Evolutionary conservation across 2,113 vertebrate genomes (phyloP).

Genomic region (Tenebrosternarchus preto): DNA sequence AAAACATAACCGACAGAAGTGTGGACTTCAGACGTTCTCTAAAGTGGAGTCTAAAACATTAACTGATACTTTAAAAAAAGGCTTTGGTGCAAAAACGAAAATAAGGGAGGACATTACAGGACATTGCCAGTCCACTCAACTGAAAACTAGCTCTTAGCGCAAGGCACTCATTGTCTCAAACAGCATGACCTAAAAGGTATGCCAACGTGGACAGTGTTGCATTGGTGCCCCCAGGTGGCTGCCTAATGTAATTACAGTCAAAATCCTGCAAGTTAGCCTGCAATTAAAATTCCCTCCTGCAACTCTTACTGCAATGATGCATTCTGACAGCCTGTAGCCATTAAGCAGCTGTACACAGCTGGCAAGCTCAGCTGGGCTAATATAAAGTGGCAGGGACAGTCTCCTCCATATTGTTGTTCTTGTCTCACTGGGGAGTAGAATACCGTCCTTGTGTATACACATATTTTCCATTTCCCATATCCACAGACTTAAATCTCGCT

Average conservation of each 20-base stretch:
- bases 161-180: background rate
- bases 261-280: conserved; percentile 71
- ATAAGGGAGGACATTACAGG: background rate
- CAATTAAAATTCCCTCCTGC: conserved; percentile 74
- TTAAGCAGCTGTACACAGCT: conserved; percentile 80
- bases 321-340: conserved; percentile 77
- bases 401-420: conserved; percentile 67
- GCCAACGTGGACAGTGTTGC: conserved; percentile 54
- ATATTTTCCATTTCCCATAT: conserved; percentile 15
- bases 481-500: background rate
- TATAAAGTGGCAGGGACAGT: conserved; percentile 72
- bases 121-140: background rate
- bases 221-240: conserved; percentile 74
- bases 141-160: background rate
- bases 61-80: background rate
- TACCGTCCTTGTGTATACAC: conserved; percentile 50
- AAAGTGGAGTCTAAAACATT: background rate
- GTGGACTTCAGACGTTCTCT: conserved; percentile 7
- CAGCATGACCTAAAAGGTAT: background rate
- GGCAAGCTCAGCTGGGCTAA: conserved; percentile 69
- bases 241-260: conserved; percentile 68
- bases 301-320: conserved; percentile 68
- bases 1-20: conserved; percentile 68
- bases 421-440: conserved; percentile 69
- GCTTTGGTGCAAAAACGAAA: background rate